Evolutionary conservation across 1,140 invertebrate genomes (phyloP).

Genomic region (Galleria mellonella): DNA sequence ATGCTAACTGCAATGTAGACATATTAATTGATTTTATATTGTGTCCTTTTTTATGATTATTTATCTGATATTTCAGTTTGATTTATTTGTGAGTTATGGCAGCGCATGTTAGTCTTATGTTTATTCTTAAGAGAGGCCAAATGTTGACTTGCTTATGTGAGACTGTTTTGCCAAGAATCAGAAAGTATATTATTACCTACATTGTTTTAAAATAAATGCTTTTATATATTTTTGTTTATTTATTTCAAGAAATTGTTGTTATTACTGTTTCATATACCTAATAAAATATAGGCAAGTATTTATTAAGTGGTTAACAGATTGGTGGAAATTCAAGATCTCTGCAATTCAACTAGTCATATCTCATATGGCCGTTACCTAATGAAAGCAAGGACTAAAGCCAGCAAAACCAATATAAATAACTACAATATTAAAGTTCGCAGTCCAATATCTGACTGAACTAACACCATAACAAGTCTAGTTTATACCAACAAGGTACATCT

Average conservation of each 20-base stretch:
- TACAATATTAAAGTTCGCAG: too few species aligned
- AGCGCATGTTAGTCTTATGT: slow-evolving; percentile 72
- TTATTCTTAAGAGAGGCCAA: slow-evolving; percentile 73
- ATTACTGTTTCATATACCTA: neutral
- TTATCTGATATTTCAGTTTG: slow-evolving; percentile 64
- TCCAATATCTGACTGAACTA: too few species aligned
- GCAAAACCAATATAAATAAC: too few species aligned
- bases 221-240: slow-evolving; percentile 46
- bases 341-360: too few species aligned
- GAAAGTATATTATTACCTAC: slow-evolving; percentile 73
- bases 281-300: neutral
- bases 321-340: too few species aligned
- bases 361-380: too few species aligned
- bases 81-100: slow-evolving; percentile 67
- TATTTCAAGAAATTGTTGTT: slow-evolving; percentile 12
- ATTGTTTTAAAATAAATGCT: slow-evolving; percentile 75
- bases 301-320: too few species aligned
- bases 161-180: slow-evolving; percentile 75
- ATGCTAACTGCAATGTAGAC: slow-evolving; percentile 61
- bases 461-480: too few species aligned
- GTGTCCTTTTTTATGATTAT: slow-evolving; percentile 63
- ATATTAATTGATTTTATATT: slow-evolving; percentile 52
- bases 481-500: too few species aligned
- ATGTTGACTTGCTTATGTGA: slow-evolving; percentile 74
- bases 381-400: too few species aligned